These are phyloP conservation scores for Pteropus alecto DNA, from an alignment of 2,113 vertebrate genomes.

Conservation along the genomic window DNA sequence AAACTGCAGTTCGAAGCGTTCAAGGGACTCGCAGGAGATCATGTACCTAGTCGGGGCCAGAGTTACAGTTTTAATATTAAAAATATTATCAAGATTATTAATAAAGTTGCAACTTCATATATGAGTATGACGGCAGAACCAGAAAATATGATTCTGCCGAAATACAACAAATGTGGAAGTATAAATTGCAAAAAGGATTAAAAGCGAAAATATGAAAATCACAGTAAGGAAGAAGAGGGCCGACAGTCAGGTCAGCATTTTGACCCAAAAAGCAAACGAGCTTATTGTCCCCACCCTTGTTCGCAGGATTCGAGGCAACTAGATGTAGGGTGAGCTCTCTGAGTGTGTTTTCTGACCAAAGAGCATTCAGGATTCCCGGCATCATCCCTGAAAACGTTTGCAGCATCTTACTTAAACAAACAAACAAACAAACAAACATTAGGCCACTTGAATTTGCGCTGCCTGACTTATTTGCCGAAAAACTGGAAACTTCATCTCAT, in stretches of 20 bases:
- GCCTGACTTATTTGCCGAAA: conserved; percentile 64
- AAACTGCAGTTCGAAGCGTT: not conserved
- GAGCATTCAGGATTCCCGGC: not conserved
- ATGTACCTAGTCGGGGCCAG: not conserved
- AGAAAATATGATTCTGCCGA: not conserved
- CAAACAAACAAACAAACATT: not conserved
- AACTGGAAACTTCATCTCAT: conserved; percentile 60
- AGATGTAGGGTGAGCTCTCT: not conserved
- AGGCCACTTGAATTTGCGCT: conserved; percentile 57
- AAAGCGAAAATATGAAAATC: not conserved
- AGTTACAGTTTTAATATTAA: not conserved
- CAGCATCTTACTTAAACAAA: conserved; percentile 50
- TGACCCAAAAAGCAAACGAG: not conserved
- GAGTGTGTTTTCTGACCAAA: conserved; percentile 37
- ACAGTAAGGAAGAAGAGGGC: not conserved
- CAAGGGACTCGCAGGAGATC: not conserved
- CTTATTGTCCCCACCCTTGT: not conserved
- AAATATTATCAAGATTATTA: not conserved
- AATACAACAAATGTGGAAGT: not conserved
- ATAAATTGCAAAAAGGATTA: not conserved
- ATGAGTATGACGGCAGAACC: not conserved
- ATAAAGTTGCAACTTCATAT: not conserved
- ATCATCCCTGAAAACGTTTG: not conserved
- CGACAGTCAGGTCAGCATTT: not conserved
- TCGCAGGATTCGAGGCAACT: conserved; percentile 36